Conservation (phyloP, 2,888 invertebrate species). For the Arenicola marina region DNA sequence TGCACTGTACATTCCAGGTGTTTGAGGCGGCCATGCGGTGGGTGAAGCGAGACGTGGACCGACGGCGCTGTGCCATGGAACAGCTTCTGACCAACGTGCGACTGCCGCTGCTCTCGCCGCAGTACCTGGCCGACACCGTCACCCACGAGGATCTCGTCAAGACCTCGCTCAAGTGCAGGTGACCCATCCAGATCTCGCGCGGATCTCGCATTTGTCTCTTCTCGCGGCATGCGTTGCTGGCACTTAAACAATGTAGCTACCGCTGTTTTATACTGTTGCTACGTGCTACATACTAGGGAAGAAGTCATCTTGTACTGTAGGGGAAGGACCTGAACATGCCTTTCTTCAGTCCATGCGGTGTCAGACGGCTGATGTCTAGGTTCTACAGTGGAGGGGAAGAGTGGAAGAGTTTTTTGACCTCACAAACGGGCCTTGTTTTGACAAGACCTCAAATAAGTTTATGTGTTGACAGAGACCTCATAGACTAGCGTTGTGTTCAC, state of each 20-base stretch:
- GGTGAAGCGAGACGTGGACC: conserved; percentile 73
- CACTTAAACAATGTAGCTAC: not conserved
- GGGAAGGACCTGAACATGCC: too few species aligned
- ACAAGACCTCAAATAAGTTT: too few species aligned
- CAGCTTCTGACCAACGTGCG: conserved; percentile 76
- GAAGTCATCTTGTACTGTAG: too few species aligned
- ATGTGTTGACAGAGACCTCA: too few species aligned
- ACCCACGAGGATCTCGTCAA: conserved; percentile 79
- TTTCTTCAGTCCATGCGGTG: too few species aligned
- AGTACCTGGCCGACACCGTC: conserved; percentile 79
- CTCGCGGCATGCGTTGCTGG: not conserved
- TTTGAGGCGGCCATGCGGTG: conserved; percentile 84
- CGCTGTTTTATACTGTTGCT: not conserved
- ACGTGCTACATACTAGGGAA: too few species aligned
- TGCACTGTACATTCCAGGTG: conserved; percentile 65
- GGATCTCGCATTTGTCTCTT: not conserved
- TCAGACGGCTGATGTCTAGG: too few species aligned
- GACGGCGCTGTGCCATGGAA: conserved; percentile 69
- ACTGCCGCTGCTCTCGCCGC: conserved; percentile 79
- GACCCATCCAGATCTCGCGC: too few species aligned
- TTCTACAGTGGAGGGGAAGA: too few species aligned
- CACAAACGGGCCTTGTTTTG: too few species aligned
- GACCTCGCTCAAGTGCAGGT: conserved; percentile 78
- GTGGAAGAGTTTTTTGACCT: too few species aligned
- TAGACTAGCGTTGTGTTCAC: too few species aligned